Base-by-base conservation (phyloP, 2,888 invertebrate species). In the Clunio marinus region DNA sequence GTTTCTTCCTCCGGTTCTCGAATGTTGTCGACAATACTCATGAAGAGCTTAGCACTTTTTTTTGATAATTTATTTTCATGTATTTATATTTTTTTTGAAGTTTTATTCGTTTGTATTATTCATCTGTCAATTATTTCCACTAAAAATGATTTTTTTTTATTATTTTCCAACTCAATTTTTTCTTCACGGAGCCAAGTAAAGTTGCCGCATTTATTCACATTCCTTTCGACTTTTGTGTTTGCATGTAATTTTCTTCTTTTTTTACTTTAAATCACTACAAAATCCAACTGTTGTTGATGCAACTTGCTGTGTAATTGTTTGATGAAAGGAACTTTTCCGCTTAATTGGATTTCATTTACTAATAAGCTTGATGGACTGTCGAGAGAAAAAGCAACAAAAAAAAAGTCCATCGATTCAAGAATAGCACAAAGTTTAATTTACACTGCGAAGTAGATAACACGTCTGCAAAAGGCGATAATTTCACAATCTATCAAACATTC, bases 111-210 rank as follows among this genome's bases (percentile, higher is more conserved):
- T 32, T 7, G 32, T 32, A 32, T 32, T 32, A 20, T 35, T 60
- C 60, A 35, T 41, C 60, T 60, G 60, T 60, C 60, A 60, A 60
- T 60, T 60, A 60, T 60, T 60, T 60, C 60, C 60, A 60, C 41
- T 24, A 60, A 60, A 60, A 59, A 10, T 22, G 24, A 51, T 8
- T n/a, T 20, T 20, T 51, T 17, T 8, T 17, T 8, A 20, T 4
- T n/a, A 22, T 17, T 20, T n/a, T n/a, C n/a, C 51, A 22, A 20
- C 51, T 20, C 22, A 22, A 3, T 4, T n/a, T 17, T 51, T 20
- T 51, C 17, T 41, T 51, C 51, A 51, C 22, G 51, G 51, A 51
- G 20, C 51, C 22, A 41, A 2, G 20, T 51, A 8, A 22, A 51
- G 17, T 17, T 51, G 17, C 20, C 20, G 17, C 17, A 17, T 51